phyloP scores from a whole-genome alignment of 2,797 vertebrate species.

The Peromyscus attwateri region DNA sequence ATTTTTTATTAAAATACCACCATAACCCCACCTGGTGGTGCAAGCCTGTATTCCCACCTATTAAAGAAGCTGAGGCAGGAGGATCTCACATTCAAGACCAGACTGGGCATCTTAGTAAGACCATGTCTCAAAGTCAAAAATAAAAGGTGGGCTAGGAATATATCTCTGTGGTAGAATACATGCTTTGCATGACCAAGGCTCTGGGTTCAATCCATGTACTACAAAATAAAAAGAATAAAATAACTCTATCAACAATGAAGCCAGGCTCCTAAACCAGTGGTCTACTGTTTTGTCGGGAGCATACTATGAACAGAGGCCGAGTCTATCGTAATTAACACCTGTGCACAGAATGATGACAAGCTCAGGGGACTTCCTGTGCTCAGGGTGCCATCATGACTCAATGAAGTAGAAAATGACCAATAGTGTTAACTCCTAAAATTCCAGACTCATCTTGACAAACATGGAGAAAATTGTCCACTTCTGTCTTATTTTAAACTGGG shows the following conservation, averaged over 20 bases:
- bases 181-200: neutral
- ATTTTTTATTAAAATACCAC: conserved; percentile 1
- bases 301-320: neutral
- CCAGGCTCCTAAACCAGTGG: neutral
- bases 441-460: neutral
- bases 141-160: no score
- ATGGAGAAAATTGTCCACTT: conserved; percentile 25
- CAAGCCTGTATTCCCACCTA: neutral
- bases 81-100: neutral
- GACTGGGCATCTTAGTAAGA: neutral
- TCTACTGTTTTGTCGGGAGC: neutral
- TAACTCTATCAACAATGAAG: neutral
- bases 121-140: neutral
- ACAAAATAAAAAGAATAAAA: neutral
- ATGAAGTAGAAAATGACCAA: conserved; percentile 16
- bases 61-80: neutral
- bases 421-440: conserved; percentile 19
- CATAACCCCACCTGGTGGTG: neutral
- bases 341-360: neutral
- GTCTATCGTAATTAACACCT: neutral
- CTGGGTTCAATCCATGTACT: neutral
- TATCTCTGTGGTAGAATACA: neutral
- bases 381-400: neutral
- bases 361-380: neutral
- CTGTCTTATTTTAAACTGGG: neutral